phyloP scores from a whole-genome alignment of 30 jellyfish, hydroid and myxozoan genomes.

The Phacellophora camtschatica region DNA sequence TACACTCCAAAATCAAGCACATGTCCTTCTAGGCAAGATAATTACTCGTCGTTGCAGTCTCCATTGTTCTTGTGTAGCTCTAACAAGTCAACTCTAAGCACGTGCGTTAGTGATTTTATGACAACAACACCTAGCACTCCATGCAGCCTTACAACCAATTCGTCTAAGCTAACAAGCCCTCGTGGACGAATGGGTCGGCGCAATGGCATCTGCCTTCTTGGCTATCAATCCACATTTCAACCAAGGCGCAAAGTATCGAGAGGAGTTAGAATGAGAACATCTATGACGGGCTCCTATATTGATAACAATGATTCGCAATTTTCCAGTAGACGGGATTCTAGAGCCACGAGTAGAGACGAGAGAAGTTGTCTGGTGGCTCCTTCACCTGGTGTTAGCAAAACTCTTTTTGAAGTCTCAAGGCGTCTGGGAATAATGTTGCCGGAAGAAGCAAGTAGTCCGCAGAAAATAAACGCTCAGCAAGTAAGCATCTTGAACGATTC shows the following conservation, averaged over 20 bases:
- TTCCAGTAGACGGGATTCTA: conserved; percentile 37
- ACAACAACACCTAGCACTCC: conserved; percentile 65
- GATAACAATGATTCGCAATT: conserved; percentile 55
- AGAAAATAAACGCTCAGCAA: neutral
- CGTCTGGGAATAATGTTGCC: conserved; percentile 62
- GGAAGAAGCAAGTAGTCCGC: conserved; percentile 13
- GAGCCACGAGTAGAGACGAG: conserved; percentile 30
- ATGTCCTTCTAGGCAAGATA: conserved; percentile 50
- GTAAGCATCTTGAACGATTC: conserved; percentile 18
- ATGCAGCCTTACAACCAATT: conserved; percentile 30
- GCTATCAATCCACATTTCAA: conserved; percentile 37
- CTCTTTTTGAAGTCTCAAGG: conserved; percentile 69
- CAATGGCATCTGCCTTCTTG: conserved; percentile 68
- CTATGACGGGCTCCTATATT: neutral
- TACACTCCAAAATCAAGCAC: conserved; percentile 54
- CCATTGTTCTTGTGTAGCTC: conserved; percentile 51
- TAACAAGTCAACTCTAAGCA: conserved; percentile 50
- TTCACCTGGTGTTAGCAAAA: conserved; percentile 83
- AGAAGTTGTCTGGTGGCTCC: conserved; percentile 36
- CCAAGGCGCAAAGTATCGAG: neutral
- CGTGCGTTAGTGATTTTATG: conserved; percentile 33
- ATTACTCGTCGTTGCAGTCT: conserved; percentile 42
- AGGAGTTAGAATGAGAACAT: conserved; percentile 3
- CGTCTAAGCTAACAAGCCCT: conserved; percentile 65
- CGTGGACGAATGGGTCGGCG: conserved; percentile 86